Evolutionary conservation across 1,140 invertebrate species (phyloP), one percentile per base, ranked within the genome.

Genomic region (Telenomus remus): DNA sequence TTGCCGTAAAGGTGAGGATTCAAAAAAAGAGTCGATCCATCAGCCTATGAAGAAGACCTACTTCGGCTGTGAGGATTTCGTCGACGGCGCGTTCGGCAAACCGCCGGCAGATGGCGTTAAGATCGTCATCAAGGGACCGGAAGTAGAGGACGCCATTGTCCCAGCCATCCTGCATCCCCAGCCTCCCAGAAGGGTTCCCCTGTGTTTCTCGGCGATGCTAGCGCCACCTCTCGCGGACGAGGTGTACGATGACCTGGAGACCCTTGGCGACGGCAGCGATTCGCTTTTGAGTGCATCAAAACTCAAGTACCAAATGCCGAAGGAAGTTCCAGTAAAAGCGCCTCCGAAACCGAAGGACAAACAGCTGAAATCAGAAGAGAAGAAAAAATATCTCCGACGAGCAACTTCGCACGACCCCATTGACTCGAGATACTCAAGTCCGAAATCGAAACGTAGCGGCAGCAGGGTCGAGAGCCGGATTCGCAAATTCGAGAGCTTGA

Each of bases 231-330:
- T 81, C n/a, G 4, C 69, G 0, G 80, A 81, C 19, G 81, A 86
- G 27, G 80, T 78, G 4, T 84, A 84, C 61, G 81, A 91, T 3
- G 84, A 91, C 6, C 90, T 92, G 70, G 90, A 93, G 47, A 92
- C 92, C 4, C 85, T 89, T 16, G 91, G 91, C 48, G 92, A 93
- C 79, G 91, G 91, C 9, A 93, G 92, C 1, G 92, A 94, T 82
- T 93, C 92, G 0, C 83, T 93, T 9, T 80, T 94, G 0, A 93
- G 92, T 71, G 90, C 92, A 0, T 92, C 92, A 0, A 91, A 91
- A 53, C 57, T 88, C 8, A 87, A 87, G 14, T 86, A 86, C 35
- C 80, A 76, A 0, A 43, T 42, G 8, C 66, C 37, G 3, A 71
- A 63, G 43, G 55, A 75, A n/a, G n/a, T n/a, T n/a, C n/a, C n/a